A percentile compares a stretch with the other conserved stretches of the same genome.
These are phyloP conservation scores for Rhinoptilus africanus DNA, from an alignment of 2,113 vertebrate species.

Conservation along the genomic window DNA sequence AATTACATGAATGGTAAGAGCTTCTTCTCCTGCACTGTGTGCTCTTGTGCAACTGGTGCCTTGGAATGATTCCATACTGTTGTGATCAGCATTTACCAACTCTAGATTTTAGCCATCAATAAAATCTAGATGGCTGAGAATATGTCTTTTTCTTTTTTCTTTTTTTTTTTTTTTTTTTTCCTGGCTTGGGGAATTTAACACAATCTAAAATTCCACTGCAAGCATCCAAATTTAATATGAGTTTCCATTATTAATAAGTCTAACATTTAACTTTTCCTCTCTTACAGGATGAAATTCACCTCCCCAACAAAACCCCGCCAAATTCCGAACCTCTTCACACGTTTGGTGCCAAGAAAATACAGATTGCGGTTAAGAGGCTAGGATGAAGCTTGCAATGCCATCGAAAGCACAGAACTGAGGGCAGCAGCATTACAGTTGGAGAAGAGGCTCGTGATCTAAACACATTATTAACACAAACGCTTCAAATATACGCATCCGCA, in stretches of 20 bases:
- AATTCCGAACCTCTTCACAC: not conserved
- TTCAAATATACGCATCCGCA: not conserved
- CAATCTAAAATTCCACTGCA: not conserved
- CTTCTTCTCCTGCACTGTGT: not conserved
- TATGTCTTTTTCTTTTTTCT: too few relatives aligned
- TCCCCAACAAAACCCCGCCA: not conserved
- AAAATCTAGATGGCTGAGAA: not conserved
- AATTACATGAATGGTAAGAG: not conserved
- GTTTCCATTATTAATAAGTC: not conserved
- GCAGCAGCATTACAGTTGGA: not conserved
- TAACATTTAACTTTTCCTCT: not conserved
- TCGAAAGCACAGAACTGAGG: not conserved
- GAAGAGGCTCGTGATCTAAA: not conserved
- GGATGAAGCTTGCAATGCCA: not conserved
- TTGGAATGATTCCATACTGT: not conserved
- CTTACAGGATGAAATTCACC: not conserved
- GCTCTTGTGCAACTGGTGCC: accelerated
- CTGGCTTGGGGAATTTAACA: not conserved
- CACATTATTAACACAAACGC: accelerated
- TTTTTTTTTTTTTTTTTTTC: too few relatives aligned
- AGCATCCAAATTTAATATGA: not conserved
- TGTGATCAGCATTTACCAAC: not conserved
- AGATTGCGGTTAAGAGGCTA: not conserved
- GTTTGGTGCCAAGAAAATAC: not conserved
- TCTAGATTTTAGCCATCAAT: not conserved